phyloP scores from a whole-genome alignment of 2,797 vertebrate genomes.

The Hylomyscus alleni region DNA sequence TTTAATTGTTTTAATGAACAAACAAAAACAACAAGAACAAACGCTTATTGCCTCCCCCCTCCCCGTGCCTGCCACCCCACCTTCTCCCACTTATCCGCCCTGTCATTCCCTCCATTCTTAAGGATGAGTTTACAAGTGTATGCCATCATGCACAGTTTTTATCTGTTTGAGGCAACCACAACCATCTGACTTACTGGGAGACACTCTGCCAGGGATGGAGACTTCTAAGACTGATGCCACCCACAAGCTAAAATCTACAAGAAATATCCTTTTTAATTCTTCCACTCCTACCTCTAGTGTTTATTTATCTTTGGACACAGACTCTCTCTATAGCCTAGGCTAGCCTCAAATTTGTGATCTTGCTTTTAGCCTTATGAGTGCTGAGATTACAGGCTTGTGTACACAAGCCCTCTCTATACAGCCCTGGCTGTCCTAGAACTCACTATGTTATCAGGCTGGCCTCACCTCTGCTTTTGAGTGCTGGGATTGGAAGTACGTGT shows the following conservation, averaged over 20 bases:
- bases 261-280: neutral
- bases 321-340: no score
- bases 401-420: neutral
- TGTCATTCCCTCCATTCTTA: neutral
- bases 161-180: neutral
- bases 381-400: no score
- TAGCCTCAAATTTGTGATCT: no score
- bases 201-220: conserved; percentile 12
- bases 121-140: neutral
- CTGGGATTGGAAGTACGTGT: neutral
- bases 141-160: neutral
- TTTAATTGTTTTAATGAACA: no score
- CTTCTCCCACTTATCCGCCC: no score
- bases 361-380: no score
- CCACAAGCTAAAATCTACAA: conserved; percentile 49
- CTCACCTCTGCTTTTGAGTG: neutral
- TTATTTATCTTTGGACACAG: no score
- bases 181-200: conserved; percentile 55
- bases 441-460: neutral
- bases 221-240: conserved; percentile 1
- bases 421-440: neutral
- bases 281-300: no score
- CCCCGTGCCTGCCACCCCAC: no score
- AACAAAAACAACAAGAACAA: no score
- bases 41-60: no score